These are phyloP conservation scores for Brachionus asplanchnoidis DNA, from an alignment of 1,140 invertebrate genomes.

Conservation along the genomic window DNA sequence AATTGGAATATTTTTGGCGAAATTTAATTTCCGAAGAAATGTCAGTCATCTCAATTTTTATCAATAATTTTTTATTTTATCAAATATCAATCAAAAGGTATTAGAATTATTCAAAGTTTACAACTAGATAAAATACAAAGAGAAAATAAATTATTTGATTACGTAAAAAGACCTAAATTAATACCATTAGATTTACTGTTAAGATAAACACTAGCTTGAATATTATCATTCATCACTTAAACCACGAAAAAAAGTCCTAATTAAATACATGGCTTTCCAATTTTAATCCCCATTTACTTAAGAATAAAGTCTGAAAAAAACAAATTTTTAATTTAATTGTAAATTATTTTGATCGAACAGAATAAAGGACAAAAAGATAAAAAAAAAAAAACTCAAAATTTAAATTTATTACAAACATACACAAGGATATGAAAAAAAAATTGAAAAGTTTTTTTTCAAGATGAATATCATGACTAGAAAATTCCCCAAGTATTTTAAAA, in stretches of 20 bases:
- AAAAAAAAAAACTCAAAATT: not conserved
- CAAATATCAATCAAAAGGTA: slow-evolving; percentile 5
- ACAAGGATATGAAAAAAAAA: not conserved
- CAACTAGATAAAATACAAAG: not conserved
- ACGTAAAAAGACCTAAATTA: not conserved
- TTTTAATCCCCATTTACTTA: not conserved
- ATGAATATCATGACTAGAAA: not conserved
- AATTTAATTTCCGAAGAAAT: not conserved
- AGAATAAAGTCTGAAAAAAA: not conserved
- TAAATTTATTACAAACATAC: not conserved
- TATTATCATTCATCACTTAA: not conserved
- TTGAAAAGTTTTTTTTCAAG: not conserved
- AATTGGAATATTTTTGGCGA: not conserved
- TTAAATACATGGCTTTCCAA: not conserved
- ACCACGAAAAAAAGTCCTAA: not conserved
- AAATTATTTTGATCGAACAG: not conserved
- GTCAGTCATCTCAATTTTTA: not conserved
- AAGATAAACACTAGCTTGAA: not conserved
- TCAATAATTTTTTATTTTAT: not conserved
- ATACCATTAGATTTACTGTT: not conserved
- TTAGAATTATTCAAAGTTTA: not conserved
- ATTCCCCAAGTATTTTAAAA: not conserved
- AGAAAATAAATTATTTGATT: not conserved
- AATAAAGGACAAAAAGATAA: not conserved
- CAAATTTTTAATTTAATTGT: not conserved